Percentiles rank a stretch among this genome's conserved stretches.
phyloP scores from a whole-genome alignment of 2,113 vertebrate species.

The Urocitellus parryii region DNA sequence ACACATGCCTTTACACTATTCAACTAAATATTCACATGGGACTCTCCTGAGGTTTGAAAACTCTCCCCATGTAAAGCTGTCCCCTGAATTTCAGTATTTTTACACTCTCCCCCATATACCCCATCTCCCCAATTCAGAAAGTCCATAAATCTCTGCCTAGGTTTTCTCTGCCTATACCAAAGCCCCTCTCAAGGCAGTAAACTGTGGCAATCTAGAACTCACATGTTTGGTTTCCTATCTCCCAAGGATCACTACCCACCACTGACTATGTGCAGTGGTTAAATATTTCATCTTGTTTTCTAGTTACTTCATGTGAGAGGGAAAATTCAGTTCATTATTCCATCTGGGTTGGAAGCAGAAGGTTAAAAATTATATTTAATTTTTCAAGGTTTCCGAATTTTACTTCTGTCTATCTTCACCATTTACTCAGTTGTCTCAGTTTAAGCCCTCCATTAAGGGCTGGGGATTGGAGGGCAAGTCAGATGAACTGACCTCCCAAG shows the following conservation, averaged over 20 bases:
- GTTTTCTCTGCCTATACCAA: rapidly evolving
- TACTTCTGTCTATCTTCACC: neutral
- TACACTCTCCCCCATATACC: neutral
- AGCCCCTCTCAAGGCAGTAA: neutral
- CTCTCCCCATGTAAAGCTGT: neutral
- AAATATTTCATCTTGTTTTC: neutral
- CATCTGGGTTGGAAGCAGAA: neutral
- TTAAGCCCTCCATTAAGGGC: neutral
- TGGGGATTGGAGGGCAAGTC: neutral
- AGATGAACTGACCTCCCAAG: neutral
- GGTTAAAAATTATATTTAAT: neutral
- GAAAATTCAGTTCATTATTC: neutral
- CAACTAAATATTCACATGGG: neutral
- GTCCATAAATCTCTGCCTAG: neutral
- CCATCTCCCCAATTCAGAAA: neutral
- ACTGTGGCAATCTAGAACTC: neutral
- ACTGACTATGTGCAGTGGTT: neutral
- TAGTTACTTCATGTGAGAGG: neutral
- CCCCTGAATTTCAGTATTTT: neutral
- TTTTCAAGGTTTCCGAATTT: slow-evolving; percentile 15
- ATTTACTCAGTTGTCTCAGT: neutral
- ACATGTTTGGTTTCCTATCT: neutral
- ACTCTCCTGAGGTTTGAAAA: neutral
- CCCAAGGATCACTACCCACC: neutral
- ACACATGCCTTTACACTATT: neutral